Evolutionary conservation across 92 coral and sea anemone genomes (phyloP), one percentile per base, ranked within the genome.

Genomic region (Metridium senile): DNA sequence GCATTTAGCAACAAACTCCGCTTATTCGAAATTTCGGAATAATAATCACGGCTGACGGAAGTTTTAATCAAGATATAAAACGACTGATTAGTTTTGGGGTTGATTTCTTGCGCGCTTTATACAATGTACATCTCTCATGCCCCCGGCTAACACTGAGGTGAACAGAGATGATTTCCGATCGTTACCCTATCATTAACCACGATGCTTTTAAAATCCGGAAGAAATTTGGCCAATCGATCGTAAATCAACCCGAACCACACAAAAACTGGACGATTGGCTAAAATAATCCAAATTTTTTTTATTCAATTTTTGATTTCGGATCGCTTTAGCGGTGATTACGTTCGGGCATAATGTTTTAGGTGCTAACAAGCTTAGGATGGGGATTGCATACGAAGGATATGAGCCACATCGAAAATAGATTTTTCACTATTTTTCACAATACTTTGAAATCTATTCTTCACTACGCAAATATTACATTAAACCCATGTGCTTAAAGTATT

Each of bases 341-440:
- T 39, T 39, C 49, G 6, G 6, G 49, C 13, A 13, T 13, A 39
- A 13, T 39, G 13, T 39, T 39, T 39, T 13, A 54, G 59, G 59
- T 54, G 59, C 17, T 54, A 54, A 54, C 59, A 54, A 54, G 59
- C 59, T 54, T 54, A 54, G 51, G n/a, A n/a, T n/a, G n/a, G n/a
- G n/a, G n/a, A n/a, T n/a, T n/a, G n/a, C n/a, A n/a, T n/a, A n/a
- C n/a, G n/a, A n/a, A n/a, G n/a, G n/a, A n/a, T n/a, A n/a, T n/a
- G n/a, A n/a, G n/a, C n/a, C n/a, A n/a, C n/a, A n/a, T n/a, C n/a
- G n/a, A n/a, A n/a, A n/a, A n/a, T n/a, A n/a, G n/a, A n/a, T n/a
- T n/a, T n/a, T n/a, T n/a, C n/a, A n/a, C n/a, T n/a, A n/a, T n/a
- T n/a, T n/a, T n/a, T n/a, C n/a, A n/a, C n/a, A n/a, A n/a, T n/a